A percentile compares a stretch with the other conserved stretches of the same genome.
These are phyloP conservation scores for Conopomorpha cramerella DNA, from an alignment of 1,140 invertebrate species.

Conservation along the genomic window DNA sequence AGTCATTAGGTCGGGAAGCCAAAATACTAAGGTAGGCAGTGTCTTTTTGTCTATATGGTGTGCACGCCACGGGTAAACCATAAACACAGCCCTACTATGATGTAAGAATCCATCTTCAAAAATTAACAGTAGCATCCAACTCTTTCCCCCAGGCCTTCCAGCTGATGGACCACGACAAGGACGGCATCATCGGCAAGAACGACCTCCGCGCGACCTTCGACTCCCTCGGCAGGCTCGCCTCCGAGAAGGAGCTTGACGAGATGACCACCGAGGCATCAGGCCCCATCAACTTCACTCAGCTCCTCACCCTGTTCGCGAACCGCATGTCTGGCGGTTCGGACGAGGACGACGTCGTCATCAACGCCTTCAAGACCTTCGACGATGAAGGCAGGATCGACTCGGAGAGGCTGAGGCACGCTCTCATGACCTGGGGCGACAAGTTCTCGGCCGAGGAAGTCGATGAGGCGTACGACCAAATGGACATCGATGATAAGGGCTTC, in stretches of 20 bases:
- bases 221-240: slow-evolving; percentile 87
- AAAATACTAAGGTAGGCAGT: no score
- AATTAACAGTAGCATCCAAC: no score
- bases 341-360: slow-evolving; percentile 92
- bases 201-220: slow-evolving; percentile 96
- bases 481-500: slow-evolving; percentile 89
- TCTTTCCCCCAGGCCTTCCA: slow-evolving; percentile 90
- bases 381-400: slow-evolving; percentile 86
- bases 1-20: no score
- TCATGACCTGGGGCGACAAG: slow-evolving; percentile 97
- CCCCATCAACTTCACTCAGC: slow-evolving; percentile 94
- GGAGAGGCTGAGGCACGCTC: slow-evolving; percentile 89
- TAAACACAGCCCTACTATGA: no score
- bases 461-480: slow-evolving; percentile 94
- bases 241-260: slow-evolving; percentile 88
- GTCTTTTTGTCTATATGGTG: no score
- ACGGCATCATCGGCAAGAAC: slow-evolving; percentile 95
- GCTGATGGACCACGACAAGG: slow-evolving; percentile 98
- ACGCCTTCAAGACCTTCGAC: slow-evolving; percentile 96
- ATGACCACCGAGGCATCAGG: slow-evolving; percentile 90
- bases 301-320: slow-evolving; percentile 89
- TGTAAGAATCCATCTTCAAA: no score
- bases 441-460: slow-evolving; percentile 91
- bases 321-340: slow-evolving; percentile 84
- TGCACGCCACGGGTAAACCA: no score